Base-by-base conservation (phyloP, 2,113 vertebrate species). In the Mastomys coucha region DNA sequence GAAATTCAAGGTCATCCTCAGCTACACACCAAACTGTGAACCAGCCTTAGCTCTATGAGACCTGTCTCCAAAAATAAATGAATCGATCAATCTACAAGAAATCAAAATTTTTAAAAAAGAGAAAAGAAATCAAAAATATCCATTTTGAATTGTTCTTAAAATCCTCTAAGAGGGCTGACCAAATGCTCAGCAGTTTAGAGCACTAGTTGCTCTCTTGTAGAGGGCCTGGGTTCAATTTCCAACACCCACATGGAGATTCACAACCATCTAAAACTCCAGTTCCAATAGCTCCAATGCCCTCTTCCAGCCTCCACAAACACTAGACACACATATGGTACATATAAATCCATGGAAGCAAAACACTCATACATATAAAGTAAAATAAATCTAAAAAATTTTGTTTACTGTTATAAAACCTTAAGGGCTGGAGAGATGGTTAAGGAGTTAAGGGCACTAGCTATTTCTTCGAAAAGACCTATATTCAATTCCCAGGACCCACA, bases 91-190 rank as follows among this genome's bases (percentile, higher is more conserved):
- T 92, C 0, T 2, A 65, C 31, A 13, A 97, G 56, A 93, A 75
- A 76, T 60, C 76, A 97, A 95, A 96, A 90, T 26, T 45, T 5
- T n/a, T n/a, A n/a, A n/a, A 45, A 45, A 45, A 45, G 3, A 45
- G 5, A 45, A 45, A 13, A 97, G 49, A 93, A 75, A 76, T 58
- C 81, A 97, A 95, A 96, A 90, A 31, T 69, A 92, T 45, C 82
- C 31, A 93, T 73, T 82, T 95, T 70, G 42, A 93, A 81, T 22
- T 69, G 26, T 69, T 24, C 76, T n/a, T 58, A 80, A 95, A 96
- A 88, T 28, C 58, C 36, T 84, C 53, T n/a, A 82, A 82, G 56
- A 82, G 80, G 22, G n/a, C 22, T 39, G 24, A 56, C 56, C 58
- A 24, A 60, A 58, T 81, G 20, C 53, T 82, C 33, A n/a, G 80